Evolutionary conservation across 2,797 vertebrate species (phyloP).

Genomic region (Gephyroberyx darwinii): DNA sequence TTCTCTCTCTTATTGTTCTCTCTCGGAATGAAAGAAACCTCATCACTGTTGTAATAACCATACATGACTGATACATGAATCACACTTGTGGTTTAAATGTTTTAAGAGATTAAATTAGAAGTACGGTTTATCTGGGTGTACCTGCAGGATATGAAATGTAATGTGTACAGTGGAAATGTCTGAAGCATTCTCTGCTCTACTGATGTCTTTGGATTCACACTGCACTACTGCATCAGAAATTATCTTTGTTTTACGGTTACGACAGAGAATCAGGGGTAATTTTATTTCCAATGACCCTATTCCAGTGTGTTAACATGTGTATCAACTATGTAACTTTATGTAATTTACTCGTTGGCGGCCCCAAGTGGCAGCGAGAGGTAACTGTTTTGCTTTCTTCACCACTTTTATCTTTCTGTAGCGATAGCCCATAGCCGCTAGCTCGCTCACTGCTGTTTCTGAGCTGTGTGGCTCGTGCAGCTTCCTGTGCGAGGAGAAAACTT

Average conservation of each 20-base stretch:
- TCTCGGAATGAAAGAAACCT: too few species aligned
- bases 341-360: too few species aligned
- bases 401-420: too few species aligned
- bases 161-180: constrained; percentile 11
- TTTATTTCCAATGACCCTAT: constrained; percentile 12
- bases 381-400: too few species aligned
- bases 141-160: constrained; percentile 15
- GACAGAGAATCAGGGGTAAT: not conserved
- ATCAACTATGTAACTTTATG: constrained; percentile 12
- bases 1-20: not conserved
- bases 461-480: too few species aligned
- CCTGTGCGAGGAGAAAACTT: too few species aligned
- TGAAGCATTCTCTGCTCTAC: too few species aligned
- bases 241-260: constrained; percentile 49
- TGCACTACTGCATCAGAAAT: constrained; percentile 45
- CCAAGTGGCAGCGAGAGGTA: too few species aligned
- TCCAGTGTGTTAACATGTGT: constrained; percentile 26
- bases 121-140: constrained; percentile 15
- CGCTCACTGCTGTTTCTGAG: too few species aligned
- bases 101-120: constrained; percentile 36
- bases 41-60: constrained; percentile 39
- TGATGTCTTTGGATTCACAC: constrained; percentile 10
- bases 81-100: constrained; percentile 29
- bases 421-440: too few species aligned
- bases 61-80: constrained; percentile 1